Evolutionary conservation across 2,113 vertebrate genomes (phyloP), one percentile per base, ranked within the genome.

Genomic region (Ornithorhynchus anatinus): DNA sequence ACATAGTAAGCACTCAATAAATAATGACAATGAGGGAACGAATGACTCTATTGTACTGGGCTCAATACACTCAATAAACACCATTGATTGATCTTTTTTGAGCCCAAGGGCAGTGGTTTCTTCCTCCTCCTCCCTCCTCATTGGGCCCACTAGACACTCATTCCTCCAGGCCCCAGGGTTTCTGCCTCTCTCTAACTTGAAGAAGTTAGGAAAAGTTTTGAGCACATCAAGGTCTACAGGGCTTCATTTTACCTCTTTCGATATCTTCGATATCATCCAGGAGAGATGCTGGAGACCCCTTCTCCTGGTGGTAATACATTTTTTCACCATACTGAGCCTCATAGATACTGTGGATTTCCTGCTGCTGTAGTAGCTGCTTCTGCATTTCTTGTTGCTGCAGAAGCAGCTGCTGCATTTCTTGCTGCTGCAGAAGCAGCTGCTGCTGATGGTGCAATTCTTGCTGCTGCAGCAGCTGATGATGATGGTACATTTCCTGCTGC

Each of bases 251-350:
- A 98, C 97, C 97, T 92, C 91, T 95, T 90, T 99, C 98, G 44
- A 99, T 99, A 78, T 99, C 98, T 90, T 99, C 98, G 44, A 99
- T 99, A 78, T 99, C 98, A 78, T 99, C 97, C 96, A 99, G 95
- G 6, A 92, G 94, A 33, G 95, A 97, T 20, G 91, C 66, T 0
- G 95, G 95, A 47, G 95, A 96, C 2, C 93, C 86, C 77, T 35
- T 96, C 92, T 81, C 92, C 91, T 2, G 89, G 81, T 50, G 91
- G 80, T n/a, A n/a, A n/a, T n/a, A n/a, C n/a, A n/a, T n/a, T n/a
- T n/a, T n/a, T n/a, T n/a, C n/a, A n/a, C n/a, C n/a, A n/a, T n/a
- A n/a, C n/a, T n/a, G n/a, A n/a, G n/a, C n/a, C n/a, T n/a, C n/a
- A n/a, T n/a, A n/a, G n/a, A 27, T 60, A 70, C 22, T 45, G 64